Evolutionary conservation across 35 echinoderm and acorn worm species (phyloP).

Genomic region (Nesometra sesokonis): DNA sequence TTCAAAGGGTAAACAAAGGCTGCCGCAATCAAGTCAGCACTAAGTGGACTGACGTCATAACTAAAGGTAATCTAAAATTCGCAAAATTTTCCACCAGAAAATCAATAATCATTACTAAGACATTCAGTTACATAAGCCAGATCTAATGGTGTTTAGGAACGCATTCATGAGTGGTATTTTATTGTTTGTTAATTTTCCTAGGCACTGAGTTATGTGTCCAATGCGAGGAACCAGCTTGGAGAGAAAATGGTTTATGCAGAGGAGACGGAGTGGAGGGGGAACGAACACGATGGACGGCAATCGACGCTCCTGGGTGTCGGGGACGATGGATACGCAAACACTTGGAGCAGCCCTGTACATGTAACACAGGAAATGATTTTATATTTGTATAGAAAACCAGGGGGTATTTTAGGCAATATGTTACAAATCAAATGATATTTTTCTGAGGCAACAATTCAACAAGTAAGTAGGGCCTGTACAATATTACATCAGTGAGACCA

Average conservation of each 20-base stretch:
- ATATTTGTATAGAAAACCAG: conserved; percentile 33
- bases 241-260: conserved; percentile 19
- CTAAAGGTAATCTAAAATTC: conserved; percentile 8
- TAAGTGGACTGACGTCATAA: conserved; percentile 21
- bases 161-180: no score
- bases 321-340: conserved; percentile 35
- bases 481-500: no score
- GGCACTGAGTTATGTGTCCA: conserved; percentile 28
- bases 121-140: no score
- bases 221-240: conserved; percentile 30
- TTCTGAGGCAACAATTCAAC: no score
- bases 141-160: no score
- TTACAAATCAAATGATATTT: no score
- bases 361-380: conserved; percentile 36
- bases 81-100: no score
- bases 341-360: conserved; percentile 33
- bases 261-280: conserved; percentile 30
- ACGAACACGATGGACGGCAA: conserved; percentile 22
- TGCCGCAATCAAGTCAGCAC: conserved; percentile 11
- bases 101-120: no score
- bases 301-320: conserved; percentile 28
- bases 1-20: conserved; percentile 25
- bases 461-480: no score
- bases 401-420: no score
- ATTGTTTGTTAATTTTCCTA: no score